Percentiles rank a stretch among this genome's conserved stretches.
Evolutionary conservation across 2,888 invertebrate genomes (phyloP).

Genomic region (Drosophila borealis): DNA sequence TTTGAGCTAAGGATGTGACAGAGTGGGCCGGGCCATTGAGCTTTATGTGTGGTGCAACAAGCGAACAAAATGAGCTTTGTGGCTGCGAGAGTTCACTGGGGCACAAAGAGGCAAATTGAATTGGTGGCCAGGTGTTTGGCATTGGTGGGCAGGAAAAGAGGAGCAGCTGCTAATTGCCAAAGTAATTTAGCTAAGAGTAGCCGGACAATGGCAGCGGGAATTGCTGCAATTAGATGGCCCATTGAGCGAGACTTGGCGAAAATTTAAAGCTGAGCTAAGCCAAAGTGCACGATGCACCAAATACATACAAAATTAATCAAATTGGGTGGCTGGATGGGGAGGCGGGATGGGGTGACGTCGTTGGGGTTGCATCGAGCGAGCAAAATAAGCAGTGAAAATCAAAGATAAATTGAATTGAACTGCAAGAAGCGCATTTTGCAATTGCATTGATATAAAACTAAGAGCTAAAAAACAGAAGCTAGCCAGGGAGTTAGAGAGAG

Average conservation of each 20-base stretch:
- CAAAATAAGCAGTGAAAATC: constrained; percentile 50
- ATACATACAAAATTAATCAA: constrained; percentile 66
- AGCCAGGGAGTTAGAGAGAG: background rate
- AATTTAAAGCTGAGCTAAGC: constrained; percentile 22
- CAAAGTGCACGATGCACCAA: constrained; percentile 19
- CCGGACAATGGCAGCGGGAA: constrained; percentile 31
- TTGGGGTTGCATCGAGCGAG: background rate
- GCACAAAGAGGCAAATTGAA: constrained; percentile 68
- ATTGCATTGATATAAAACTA: constrained; percentile 71
- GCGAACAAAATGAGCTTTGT: constrained; percentile 57
- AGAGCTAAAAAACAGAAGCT: constrained; percentile 17
- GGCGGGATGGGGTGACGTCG: background rate
- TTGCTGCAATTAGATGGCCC: constrained; percentile 56
- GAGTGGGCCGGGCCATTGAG: constrained; percentile 19
- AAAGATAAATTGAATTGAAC: constrained; percentile 77
- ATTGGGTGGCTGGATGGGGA: background rate
- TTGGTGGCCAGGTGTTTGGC: constrained; percentile 41
- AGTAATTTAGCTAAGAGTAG: constrained; percentile 65
- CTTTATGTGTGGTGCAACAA: constrained; percentile 39
- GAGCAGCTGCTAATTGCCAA: constrained; percentile 68
- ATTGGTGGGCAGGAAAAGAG: constrained; percentile 8
- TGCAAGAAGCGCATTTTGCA: constrained; percentile 61
- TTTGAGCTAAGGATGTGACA: background rate
- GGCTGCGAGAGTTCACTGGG: constrained; percentile 27
- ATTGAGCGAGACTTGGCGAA: constrained; percentile 10